Base-by-base conservation (phyloP, 2,888 invertebrate genomes). In the Erynnis tages region DNA sequence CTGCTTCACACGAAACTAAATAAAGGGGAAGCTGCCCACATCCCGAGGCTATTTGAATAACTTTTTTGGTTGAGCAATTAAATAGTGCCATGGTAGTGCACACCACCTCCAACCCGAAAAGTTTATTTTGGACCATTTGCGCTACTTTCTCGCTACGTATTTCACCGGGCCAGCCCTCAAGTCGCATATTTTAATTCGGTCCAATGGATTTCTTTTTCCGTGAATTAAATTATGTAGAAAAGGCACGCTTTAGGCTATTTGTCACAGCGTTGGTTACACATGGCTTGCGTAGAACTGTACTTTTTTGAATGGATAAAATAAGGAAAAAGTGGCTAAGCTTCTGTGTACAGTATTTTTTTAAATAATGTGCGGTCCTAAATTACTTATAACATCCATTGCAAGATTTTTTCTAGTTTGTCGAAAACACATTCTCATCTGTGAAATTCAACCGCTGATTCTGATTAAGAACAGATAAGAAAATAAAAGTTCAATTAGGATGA, bases 111-210 rank as follows among this genome's bases (percentile, higher is more conserved):
- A 37, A 52, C 37, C 50, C 50, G 37, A 52, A 43, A 43, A 43
- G 37, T 52, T 52, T 44, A 44, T 44, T 44, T 43, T 44, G 44
- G 44, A 27, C 50, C 50, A 52, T 52, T 52, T 52, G 13, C 50
- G 43, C 41, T 34, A 43, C 27, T 52, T 37, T 27, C 50, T 35
- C 41, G 41, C 53, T 35, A 35, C 46, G 32, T 46, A 47, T 53
- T 41, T 53, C 47, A 47, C 47, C 27, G 17, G 47, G 16, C 34
- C 30, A 54, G 29, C 41, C 47, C 46, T 53, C 52, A 53, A 45
- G 45, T 45, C 53, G 53, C 45, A 53, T 53, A 53, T 46, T 45
- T 53, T 53, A 53, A 46, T 53, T 53, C 53, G 53, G 16, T 53
- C 38, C 45, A 53, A 45, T 37, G 45, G 32, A 45, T 53, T 53